Evolutionary conservation across 2,888 invertebrate genomes (phyloP), one percentile per base, ranked within the genome.

Genomic region (Dicyrtoma fusca): DNA sequence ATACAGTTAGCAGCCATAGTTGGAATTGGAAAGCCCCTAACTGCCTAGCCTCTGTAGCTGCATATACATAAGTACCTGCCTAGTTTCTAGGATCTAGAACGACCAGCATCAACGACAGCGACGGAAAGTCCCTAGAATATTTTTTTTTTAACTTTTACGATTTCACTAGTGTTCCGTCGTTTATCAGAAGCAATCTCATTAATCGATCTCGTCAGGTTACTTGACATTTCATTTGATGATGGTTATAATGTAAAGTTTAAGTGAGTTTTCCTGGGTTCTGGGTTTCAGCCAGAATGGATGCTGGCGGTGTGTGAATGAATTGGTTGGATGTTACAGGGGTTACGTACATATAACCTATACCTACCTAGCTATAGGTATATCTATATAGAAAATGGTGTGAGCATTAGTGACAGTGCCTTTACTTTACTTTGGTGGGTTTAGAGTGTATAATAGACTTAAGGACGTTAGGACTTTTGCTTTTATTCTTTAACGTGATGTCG

Each of bases 161-260:
- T 23, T 57, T 19, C 25, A 14, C 34, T 59, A n/a, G 42, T 44
- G 14, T 34, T 3, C 34, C 34, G 34, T 25, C 23, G 23, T 19
- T 34, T 44, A 63, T 63, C 47, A 17, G 26, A 47, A 64, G 49
- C 51, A 73, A 69, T 69, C 73, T 73, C 69, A 63, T 69, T 65
- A 70, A 73, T 73, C 73, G 73, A 73, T 73, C 69, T 49, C 25
- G 45, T 23, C 66, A 42, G 44, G 61, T 66, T 51, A 13, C 53
- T 65, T 73, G 73, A 73, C 73, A 73, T 73, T 73, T 73, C 53
- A 55, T 44, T 51, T 55, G 51, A 66, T n/a, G 34, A 26, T 26
- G 19, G 19, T 59, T 34, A 59, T 57, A 57, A 57, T 57, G 57
- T 65, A 51, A 65, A 47, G 65, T 65, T 51, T 65, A 65, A 65